Conservation (phyloP, 1,140 invertebrate species). For the Grapholita molesta region DNA sequence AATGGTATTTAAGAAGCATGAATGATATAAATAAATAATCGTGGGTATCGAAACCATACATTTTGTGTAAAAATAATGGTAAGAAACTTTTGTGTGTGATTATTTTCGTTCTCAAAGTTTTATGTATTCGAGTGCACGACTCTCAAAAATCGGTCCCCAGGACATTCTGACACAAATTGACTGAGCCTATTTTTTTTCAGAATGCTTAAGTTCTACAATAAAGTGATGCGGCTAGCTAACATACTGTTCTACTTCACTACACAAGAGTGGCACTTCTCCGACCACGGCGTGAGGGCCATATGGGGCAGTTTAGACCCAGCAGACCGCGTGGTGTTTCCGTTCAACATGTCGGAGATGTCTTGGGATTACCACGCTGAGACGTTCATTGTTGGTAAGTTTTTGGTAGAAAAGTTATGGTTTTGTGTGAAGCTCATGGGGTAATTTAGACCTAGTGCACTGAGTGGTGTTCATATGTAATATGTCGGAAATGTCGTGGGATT, state of each 20-base stretch:
- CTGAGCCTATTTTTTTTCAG: slow-evolving; percentile 69
- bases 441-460: neutral
- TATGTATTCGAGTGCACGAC: too few species aligned
- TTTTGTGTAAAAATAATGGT: too few species aligned
- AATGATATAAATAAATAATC: too few species aligned
- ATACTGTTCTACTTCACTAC: slow-evolving; percentile 87
- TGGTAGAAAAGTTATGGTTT: too few species aligned
- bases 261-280: slow-evolving; percentile 84
- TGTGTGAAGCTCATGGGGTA: neutral
- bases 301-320: slow-evolving; percentile 78
- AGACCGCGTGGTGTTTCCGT: slow-evolving; percentile 84
- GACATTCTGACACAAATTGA: too few species aligned
- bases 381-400: slow-evolving; percentile 72
- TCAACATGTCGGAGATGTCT: slow-evolving; percentile 83
- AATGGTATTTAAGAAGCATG: too few species aligned
- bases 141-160: too few species aligned
- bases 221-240: slow-evolving; percentile 83
- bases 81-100: too few species aligned
- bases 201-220: slow-evolving; percentile 84
- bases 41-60: too few species aligned
- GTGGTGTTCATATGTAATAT: neutral
- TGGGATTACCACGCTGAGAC: slow-evolving; percentile 82
- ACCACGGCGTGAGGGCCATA: slow-evolving; percentile 80
- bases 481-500: neutral
- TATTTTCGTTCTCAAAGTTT: too few species aligned